These are phyloP conservation scores for Steinernema khuongi DNA, from an alignment of 1,140 invertebrate genomes.

Conservation along the genomic window DNA sequence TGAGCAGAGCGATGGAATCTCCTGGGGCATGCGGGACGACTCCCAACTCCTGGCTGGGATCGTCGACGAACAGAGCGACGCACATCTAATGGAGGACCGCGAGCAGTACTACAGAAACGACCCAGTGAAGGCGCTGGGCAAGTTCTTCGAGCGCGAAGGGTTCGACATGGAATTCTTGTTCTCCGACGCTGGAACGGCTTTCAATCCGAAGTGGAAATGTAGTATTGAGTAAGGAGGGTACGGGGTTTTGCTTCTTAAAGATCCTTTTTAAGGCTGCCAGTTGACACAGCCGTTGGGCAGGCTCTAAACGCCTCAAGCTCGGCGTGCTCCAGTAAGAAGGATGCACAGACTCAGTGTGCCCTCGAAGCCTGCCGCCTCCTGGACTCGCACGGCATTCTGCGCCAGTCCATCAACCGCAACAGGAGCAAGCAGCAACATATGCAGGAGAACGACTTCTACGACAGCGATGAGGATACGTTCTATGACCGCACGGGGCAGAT, in stretches of 20 bases:
- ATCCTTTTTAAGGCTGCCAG: conserved; percentile 66
- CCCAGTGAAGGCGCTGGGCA: conserved; percentile 85
- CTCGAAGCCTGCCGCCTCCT: conserved; percentile 86
- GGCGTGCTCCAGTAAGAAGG: conserved; percentile 86
- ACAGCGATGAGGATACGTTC: conserved; percentile 94
- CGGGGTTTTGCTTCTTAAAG: neutral
- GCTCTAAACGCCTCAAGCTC: conserved; percentile 75
- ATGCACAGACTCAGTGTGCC: conserved; percentile 83
- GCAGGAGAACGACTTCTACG: conserved; percentile 85
- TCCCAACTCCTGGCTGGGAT: neutral
- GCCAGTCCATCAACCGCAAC: conserved; percentile 62
- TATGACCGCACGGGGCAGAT: conserved; percentile 86
- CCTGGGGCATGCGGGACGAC: conserved; percentile 76
- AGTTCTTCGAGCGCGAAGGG: conserved; percentile 91
- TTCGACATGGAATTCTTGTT: conserved; percentile 76
- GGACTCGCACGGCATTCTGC: conserved; percentile 73
- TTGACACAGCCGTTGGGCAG: conserved; percentile 72
- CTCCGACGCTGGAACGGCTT: conserved; percentile 72
- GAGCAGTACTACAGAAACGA: conserved; percentile 79
- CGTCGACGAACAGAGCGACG: conserved; percentile 26
- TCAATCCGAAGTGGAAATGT: conserved; percentile 67
- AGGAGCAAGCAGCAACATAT: conserved; percentile 65
- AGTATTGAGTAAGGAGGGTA: conserved; percentile 64
- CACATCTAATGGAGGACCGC: conserved; percentile 66
- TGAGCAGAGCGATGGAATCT: conserved; percentile 67